phyloP scores from a whole-genome alignment of 1,140 invertebrate genomes.

The Lepidotrigona ventralis region DNA sequence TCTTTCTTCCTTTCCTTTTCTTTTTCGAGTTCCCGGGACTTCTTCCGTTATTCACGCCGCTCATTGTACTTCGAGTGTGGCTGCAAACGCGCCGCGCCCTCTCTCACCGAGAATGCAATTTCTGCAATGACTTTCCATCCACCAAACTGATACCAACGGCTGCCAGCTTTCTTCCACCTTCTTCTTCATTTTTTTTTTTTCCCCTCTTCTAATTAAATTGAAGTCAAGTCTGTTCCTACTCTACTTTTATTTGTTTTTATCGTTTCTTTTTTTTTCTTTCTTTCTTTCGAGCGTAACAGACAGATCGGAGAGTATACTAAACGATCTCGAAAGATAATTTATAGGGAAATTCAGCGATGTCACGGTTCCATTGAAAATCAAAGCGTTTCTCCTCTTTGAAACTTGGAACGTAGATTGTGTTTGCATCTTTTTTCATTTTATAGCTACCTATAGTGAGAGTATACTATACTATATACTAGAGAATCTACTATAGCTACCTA shows the following conservation, averaged over 20 bases:
- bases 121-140: neutral
- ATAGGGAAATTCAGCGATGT: neutral
- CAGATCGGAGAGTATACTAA: neutral
- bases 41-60: constrained; percentile 7
- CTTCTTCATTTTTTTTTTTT: neutral
- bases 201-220: neutral
- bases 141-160: neutral
- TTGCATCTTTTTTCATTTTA: too few relatives aligned
- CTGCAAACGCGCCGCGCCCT: constrained; percentile 22
- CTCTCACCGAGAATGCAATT: constrained; percentile 26
- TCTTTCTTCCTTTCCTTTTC: neutral
- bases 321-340: neutral
- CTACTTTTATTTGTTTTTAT: neutral
- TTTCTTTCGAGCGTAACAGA: neutral
- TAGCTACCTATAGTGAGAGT: too few relatives aligned
- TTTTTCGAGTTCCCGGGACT: constrained; percentile 23
- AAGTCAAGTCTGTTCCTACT: neutral
- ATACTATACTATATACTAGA: too few relatives aligned
- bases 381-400: too few relatives aligned
- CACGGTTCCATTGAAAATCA: neutral
- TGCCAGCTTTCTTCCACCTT: neutral
- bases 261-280: neutral
- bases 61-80: constrained; percentile 28
- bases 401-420: too few relatives aligned
- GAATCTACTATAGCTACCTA: too few relatives aligned